Base-by-base conservation (phyloP, 1,140 invertebrate species). In the Papilio helenus region DNA sequence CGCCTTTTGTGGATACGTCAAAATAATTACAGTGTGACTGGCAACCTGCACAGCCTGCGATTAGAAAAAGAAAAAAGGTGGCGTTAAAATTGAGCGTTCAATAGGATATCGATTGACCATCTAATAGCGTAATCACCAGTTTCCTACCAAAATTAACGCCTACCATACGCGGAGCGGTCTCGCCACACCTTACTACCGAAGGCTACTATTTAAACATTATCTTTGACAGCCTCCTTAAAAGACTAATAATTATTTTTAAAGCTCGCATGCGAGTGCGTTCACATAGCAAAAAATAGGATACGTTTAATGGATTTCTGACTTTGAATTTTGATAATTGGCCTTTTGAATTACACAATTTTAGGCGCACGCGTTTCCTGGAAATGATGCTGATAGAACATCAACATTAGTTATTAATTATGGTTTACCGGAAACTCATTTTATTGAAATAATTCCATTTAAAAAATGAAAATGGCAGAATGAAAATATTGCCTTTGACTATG, bases 131-230 rank as follows among this genome's bases (percentile, higher is more conserved):
- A 94, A 94, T 93, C 86, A 90, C 82, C 82, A 84, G 89, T 88
- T 92, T 87, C 84, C 89, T 83, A 83, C 82, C 82, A 91, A 93
- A 94, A 94, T 91, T 94, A 89, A 92, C 91, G 89, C 92, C 92
- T 89, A 86, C 65, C 79, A 82, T 83, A 86, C 85, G 79, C 79
- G 82, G 85, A 86, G 87, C 85, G 87, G 88, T 87, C 89, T 89
- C 82, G 87, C 86, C 87, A 85, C 83, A 85, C 82, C 84, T 85
- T 84, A 82, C 82, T 84, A 76, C 79, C 81, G 77, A 89, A 88
- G 86, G 85, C 92, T 93, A 91, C 92, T 92, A 94, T 94, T 94
- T 93, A 94, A 88, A 89, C 90, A 94, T 94, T 94, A 94, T 83
- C 79, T 94, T 86, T 94, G 93, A 94, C 93, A 92, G 92, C 83